These are phyloP conservation scores for Bettongia penicillata DNA, from an alignment of 2,113 vertebrate species.

Conservation along the genomic window DNA sequence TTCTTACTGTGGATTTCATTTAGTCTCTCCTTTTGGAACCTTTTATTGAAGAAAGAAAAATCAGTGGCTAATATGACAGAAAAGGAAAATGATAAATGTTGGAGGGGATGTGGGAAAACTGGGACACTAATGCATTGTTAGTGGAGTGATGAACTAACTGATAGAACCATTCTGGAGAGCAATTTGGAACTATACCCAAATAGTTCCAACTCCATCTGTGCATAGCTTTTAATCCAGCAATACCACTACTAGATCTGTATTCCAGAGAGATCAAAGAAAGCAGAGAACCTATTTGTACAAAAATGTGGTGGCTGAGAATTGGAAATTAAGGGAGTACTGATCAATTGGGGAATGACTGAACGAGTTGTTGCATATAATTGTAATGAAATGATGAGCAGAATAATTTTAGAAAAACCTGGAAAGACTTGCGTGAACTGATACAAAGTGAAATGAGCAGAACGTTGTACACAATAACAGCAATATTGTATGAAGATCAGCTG, in stretches of 20 bases:
- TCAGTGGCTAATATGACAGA: too few relatives aligned
- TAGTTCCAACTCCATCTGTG: too few relatives aligned
- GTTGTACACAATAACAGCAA: not conserved
- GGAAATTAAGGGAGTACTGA: not conserved
- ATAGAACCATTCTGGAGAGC: too few relatives aligned
- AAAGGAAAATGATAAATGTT: too few relatives aligned
- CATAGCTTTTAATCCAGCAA: too few relatives aligned
- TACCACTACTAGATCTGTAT: too few relatives aligned
- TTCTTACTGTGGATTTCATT: not conserved
- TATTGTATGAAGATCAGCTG: not conserved
- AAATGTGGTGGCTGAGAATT: not conserved
- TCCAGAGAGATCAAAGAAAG: too few relatives aligned
- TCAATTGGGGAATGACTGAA: not conserved
- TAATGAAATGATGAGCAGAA: not conserved
- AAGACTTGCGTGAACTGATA: not conserved
- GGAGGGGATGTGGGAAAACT: too few relatives aligned
- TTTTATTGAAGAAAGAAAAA: not conserved
- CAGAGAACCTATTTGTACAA: too few relatives aligned
- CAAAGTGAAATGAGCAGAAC: not conserved
- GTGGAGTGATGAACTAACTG: too few relatives aligned
- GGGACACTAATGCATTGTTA: too few relatives aligned
- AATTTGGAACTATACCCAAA: too few relatives aligned
- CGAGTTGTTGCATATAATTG: not conserved
- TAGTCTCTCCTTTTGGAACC: not conserved
- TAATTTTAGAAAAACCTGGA: not conserved